Percentiles rank a stretch among this genome's conserved stretches.
Conservation (phyloP, 2,797 vertebrate genomes). For the Sciurus vulgaris region DNA sequence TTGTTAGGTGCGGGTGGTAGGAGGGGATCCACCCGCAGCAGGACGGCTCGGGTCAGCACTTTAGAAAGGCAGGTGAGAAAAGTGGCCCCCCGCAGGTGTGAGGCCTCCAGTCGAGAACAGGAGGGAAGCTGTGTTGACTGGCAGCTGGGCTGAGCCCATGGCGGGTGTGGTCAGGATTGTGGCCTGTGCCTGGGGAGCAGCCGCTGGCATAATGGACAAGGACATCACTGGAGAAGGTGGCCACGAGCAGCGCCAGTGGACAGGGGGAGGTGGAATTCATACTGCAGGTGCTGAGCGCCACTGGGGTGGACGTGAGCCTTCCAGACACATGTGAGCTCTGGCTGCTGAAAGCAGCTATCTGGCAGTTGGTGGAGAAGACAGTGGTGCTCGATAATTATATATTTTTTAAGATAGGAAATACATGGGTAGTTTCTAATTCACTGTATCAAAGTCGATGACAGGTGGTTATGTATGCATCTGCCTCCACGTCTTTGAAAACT, state of each 20-base stretch:
- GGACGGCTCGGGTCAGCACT: neutral
- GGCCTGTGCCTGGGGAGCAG: neutral
- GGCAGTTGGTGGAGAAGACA: neutral
- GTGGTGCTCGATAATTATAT: neutral
- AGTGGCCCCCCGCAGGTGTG: neutral
- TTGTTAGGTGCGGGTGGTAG: neutral
- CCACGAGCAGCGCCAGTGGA: neutral
- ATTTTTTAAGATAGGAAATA: neutral
- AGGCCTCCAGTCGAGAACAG: neutral
- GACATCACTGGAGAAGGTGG: neutral
- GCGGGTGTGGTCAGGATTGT: neutral
- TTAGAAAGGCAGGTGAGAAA: neutral
- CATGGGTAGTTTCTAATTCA: neutral
- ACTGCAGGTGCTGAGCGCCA: neutral
- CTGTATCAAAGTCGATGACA: neutral
- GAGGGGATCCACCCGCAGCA: neutral
- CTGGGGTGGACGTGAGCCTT: neutral
- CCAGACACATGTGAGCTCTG: fast-evolving
- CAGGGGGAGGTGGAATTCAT: neutral
- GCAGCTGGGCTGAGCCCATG: no score
- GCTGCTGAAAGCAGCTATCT: neutral
- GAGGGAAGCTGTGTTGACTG: neutral
- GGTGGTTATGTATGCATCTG: neutral
- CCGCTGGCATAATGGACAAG: fast-evolving
- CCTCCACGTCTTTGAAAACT: neutral